Conservation (phyloP, 1,140 invertebrate genomes). For the Drosophila biarmipes region DNA sequence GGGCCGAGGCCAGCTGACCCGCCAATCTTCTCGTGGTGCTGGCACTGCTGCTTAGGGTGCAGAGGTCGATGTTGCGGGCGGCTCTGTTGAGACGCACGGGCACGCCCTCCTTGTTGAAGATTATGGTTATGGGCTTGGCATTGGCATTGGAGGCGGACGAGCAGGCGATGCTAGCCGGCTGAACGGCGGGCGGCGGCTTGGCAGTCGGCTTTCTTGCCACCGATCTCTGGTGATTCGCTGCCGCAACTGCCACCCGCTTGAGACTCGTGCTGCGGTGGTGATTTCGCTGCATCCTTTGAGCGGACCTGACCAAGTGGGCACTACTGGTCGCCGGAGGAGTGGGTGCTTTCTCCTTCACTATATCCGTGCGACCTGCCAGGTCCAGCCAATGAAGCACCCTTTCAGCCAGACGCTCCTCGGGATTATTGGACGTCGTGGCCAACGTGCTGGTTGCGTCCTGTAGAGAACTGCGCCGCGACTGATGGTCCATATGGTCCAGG, state of each 20-base stretch:
- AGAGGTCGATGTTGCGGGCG: conserved; percentile 77
- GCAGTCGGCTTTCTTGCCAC: conserved; percentile 30
- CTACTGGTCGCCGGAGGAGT: conserved; percentile 21
- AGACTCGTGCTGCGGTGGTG: conserved; percentile 45
- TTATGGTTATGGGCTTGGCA: conserved; percentile 82
- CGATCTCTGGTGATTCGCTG: conserved; percentile 37
- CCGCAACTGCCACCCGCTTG: conserved; percentile 40
- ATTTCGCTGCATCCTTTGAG: conserved; percentile 40
- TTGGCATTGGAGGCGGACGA: conserved; percentile 24
- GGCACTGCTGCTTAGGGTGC: conserved; percentile 63
- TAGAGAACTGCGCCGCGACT: conserved; percentile 70
- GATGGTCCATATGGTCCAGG: conserved; percentile 45
- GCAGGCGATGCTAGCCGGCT: conserved; percentile 18
- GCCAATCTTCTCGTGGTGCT: conserved; percentile 66
- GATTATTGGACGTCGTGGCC: conserved; percentile 49
- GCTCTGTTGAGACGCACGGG: conserved; percentile 78
- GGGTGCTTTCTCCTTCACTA: conserved; percentile 38
- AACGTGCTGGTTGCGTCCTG: conserved; percentile 51
- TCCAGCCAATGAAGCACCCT: conserved; percentile 82
- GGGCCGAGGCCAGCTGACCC: conserved; percentile 66
- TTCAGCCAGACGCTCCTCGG: conserved; percentile 77
- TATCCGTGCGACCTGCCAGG: conserved; percentile 69
- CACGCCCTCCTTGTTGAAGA: conserved; percentile 81
- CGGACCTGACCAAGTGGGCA: conserved; percentile 30
- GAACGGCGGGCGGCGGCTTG: conserved; percentile 11